These are phyloP conservation scores for Dicrurus megarhynchus DNA, from an alignment of 2,113 vertebrate genomes.

Conservation along the genomic window DNA sequence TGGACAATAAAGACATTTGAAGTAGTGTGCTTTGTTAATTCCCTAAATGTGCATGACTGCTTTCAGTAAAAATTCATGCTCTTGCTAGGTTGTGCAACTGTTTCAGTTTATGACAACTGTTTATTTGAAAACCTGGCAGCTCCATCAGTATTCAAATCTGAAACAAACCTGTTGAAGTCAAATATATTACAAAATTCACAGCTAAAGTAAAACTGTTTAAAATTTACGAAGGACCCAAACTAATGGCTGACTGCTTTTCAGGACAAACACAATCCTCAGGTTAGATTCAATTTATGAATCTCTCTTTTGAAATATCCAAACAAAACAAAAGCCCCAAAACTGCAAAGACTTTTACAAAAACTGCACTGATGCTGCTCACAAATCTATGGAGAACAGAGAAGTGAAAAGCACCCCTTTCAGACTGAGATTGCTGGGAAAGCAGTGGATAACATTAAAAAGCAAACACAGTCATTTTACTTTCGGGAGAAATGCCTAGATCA, in stretches of 20 bases:
- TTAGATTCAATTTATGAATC: neutral
- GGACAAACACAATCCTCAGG: neutral
- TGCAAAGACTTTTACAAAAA: neutral
- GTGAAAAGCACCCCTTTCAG: neutral
- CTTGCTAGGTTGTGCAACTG: neutral
- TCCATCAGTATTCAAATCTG: neutral
- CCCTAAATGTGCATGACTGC: neutral
- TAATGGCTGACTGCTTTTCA: neutral
- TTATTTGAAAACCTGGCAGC: neutral
- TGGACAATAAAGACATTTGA: neutral
- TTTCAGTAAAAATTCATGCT: neutral
- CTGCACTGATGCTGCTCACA: neutral
- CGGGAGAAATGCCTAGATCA: slow-evolving; percentile 13
- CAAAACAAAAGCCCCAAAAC: neutral
- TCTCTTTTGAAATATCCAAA: neutral
- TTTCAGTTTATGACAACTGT: neutral
- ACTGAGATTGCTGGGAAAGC: neutral
- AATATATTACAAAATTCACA: neutral
- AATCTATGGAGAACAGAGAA: neutral
- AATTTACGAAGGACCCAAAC: neutral
- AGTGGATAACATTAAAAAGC: slow-evolving; percentile 1
- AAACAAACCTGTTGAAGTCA: neutral
- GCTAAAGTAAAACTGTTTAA: neutral
- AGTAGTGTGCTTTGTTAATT: neutral
- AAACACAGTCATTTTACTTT: neutral